Percentiles rank a stretch among this genome's conserved stretches.
phyloP scores from a whole-genome alignment of 1,140 invertebrate species.

The Venturia canescens region DNA sequence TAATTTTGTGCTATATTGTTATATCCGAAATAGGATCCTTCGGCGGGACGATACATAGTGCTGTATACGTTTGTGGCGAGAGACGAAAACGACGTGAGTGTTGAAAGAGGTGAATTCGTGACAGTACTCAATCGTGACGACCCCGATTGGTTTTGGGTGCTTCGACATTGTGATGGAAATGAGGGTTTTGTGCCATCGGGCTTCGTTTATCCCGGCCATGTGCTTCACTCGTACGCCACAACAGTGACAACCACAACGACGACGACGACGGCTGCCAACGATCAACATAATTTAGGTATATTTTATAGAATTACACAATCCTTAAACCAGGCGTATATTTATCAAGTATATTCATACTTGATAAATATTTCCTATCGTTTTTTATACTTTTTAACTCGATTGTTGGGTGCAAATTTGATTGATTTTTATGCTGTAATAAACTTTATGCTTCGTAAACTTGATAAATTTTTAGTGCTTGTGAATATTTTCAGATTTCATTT shows the following conservation, averaged over 20 bases:
- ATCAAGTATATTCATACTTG: too few relatives aligned
- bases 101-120: slow-evolving; percentile 95
- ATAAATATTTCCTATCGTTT: too few relatives aligned
- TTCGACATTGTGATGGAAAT: slow-evolving; percentile 90
- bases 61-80: slow-evolving; percentile 94
- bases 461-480: too few relatives aligned
- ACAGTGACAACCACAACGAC: slow-evolving; percentile 69
- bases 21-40: slow-evolving; percentile 81
- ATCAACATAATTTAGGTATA: slow-evolving; percentile 69
- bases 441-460: too few relatives aligned
- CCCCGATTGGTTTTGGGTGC: slow-evolving; percentile 97
- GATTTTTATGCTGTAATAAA: too few relatives aligned
- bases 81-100: slow-evolving; percentile 96
- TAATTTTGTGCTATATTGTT: not conserved
- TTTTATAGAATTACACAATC: not conserved
- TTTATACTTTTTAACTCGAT: too few relatives aligned
- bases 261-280: slow-evolving; percentile 65
- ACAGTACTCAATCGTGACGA: slow-evolving; percentile 96
- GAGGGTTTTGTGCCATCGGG: slow-evolving; percentile 97
- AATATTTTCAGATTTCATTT: too few relatives aligned
- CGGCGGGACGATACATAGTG: slow-evolving; percentile 90
- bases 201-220: slow-evolving; percentile 91
- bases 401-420: too few relatives aligned
- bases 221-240: slow-evolving; percentile 73
- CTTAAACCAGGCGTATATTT: too few relatives aligned